Evolutionary conservation across 2,888 invertebrate species (phyloP).

Genomic region (Drosophila paranaensis): DNA sequence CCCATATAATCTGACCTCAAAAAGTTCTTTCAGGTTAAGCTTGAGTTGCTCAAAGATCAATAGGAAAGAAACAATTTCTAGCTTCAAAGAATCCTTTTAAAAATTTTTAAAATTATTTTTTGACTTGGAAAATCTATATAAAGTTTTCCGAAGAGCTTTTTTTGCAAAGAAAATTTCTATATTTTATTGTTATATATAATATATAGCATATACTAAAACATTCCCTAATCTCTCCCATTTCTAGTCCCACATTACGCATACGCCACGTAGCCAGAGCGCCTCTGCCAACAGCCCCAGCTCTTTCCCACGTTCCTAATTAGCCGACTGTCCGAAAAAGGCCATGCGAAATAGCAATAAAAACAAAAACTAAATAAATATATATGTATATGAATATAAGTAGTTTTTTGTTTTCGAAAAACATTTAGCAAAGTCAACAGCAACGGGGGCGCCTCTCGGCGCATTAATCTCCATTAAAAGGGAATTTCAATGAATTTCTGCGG

Average conservation of each 20-base stretch:
- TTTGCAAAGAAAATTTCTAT: too few species aligned
- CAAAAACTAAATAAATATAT: conserved; percentile 33
- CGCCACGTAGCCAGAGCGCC: conserved; percentile 17
- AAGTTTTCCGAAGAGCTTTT: too few species aligned
- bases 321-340: conserved; percentile 34
- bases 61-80: too few species aligned
- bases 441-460: conserved; percentile 53
- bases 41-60: too few species aligned
- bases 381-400: conserved; percentile 19
- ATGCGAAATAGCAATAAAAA: conserved; percentile 16
- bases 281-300: not conserved
- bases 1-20: too few species aligned
- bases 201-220: too few species aligned
- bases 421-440: conserved; percentile 76
- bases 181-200: too few species aligned
- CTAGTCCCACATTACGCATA: conserved; percentile 34
- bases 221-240: not conserved
- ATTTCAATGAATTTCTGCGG: conserved; percentile 79
- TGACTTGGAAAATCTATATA: too few species aligned
- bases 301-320: conserved; percentile 76
- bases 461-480: conserved; percentile 83
- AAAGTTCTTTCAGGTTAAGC: too few species aligned
- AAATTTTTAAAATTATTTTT: too few species aligned
- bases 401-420: conserved; percentile 60
- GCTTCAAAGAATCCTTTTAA: too few species aligned